Conservation (phyloP, 1,140 invertebrate genomes). For the Drosophila aff. region DNA sequence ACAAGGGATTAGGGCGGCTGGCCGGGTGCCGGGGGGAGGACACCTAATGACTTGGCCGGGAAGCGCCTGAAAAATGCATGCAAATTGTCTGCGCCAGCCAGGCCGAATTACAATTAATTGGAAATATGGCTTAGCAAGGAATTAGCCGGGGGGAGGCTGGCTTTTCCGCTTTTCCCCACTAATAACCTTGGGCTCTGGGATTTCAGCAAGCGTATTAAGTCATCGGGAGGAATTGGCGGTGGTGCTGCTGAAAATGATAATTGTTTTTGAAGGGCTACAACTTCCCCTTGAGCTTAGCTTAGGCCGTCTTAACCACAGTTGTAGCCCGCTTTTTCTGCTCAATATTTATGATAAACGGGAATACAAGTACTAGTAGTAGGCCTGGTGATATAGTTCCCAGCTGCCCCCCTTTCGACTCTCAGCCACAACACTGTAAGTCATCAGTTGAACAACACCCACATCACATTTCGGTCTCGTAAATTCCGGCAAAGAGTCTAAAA, state of each 20-base stretch:
- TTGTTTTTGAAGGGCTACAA: neutral
- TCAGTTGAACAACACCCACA: conserved; percentile 6
- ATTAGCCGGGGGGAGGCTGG: neutral
- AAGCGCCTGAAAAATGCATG: conserved; percentile 32
- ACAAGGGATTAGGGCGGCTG: conserved; percentile 29
- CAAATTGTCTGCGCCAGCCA: conserved; percentile 37
- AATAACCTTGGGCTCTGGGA: neutral
- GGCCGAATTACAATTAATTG: conserved; percentile 46
- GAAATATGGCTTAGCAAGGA: conserved; percentile 20
- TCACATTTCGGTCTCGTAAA: conserved; percentile 13
- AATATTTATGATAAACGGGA: too few species aligned
- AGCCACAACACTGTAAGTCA: conserved; percentile 10
- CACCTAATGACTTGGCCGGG: conserved; percentile 52
- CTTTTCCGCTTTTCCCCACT: neutral
- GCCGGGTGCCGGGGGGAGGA: neutral
- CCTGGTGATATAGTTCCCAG: neutral
- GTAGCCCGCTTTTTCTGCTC: too few species aligned
- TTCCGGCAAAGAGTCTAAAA: neutral
- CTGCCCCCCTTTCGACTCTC: rapidly evolving
- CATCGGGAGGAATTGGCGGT: neutral
- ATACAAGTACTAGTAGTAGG: neutral
- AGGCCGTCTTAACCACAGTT: too few species aligned
- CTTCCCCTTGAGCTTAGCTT: too few species aligned
- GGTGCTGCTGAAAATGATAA: neutral
- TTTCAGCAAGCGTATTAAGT: conserved; percentile 6